phyloP scores from a whole-genome alignment of 2,888 invertebrate species.

The Pristionchus entomophagus region DNA sequence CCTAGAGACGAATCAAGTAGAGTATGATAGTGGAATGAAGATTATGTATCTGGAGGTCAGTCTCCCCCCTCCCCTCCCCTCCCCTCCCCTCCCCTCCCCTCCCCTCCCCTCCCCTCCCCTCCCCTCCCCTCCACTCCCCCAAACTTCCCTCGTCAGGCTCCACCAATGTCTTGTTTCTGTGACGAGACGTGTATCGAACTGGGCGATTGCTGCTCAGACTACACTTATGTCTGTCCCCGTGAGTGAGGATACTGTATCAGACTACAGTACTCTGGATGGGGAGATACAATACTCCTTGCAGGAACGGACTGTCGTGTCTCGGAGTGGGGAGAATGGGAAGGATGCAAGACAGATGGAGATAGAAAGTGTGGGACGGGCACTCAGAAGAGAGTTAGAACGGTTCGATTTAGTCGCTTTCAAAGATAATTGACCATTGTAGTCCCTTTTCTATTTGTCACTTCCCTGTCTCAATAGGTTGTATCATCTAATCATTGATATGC shows the following conservation, averaged over 20 bases:
- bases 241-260: conserved; percentile 38
- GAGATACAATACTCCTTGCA: conserved; percentile 51
- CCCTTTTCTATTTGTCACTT: no score
- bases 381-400: conserved; percentile 50
- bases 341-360: conserved; percentile 61
- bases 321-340: conserved; percentile 64
- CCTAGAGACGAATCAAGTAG: conserved; percentile 41
- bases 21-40: conserved; percentile 46
- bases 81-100: neutral
- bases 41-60: conserved; percentile 48
- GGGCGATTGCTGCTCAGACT: conserved; percentile 73
- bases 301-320: conserved; percentile 67
- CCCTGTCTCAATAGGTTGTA: no score
- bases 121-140: neutral
- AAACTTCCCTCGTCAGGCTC: conserved; percentile 51
- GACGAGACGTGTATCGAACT: conserved; percentile 67
- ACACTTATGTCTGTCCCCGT: conserved; percentile 71
- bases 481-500: no score
- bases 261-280: neutral
- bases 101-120: neutral
- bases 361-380: conserved; percentile 62
- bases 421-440: no score
- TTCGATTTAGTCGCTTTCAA: no score
- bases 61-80: neutral
- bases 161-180: conserved; percentile 66